These are phyloP conservation scores for Drosophila lacertosa DNA, from an alignment of 1,140 invertebrate species.

Conservation along the genomic window DNA sequence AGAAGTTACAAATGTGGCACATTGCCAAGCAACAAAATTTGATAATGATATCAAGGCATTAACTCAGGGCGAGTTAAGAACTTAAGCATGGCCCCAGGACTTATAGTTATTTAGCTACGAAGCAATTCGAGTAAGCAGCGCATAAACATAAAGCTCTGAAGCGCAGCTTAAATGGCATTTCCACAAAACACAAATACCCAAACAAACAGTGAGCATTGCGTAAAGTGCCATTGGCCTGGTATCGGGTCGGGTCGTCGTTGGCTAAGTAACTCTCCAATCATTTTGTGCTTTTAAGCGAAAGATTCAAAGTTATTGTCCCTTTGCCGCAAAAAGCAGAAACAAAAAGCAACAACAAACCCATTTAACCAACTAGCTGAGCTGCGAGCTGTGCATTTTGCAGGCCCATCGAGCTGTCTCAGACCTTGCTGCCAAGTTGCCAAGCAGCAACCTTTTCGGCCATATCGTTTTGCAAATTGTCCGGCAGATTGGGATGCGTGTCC, in stretches of 20 bases:
- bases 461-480: conserved; percentile 71
- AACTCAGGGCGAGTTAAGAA: conserved; percentile 55
- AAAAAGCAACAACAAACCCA: conserved; percentile 51
- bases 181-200: conserved; percentile 18
- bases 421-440: background rate
- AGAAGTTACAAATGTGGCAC: conserved; percentile 65
- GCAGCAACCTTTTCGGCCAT: conserved; percentile 54
- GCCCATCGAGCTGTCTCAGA: conserved; percentile 21
- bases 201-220: conserved; percentile 20
- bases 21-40: conserved; percentile 51
- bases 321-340: conserved; percentile 41
- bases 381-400: conserved; percentile 61
- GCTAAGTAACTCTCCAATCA: conserved; percentile 50
- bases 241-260: conserved; percentile 41
- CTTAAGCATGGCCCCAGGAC: conserved; percentile 40
- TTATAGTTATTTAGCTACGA: conserved; percentile 60
- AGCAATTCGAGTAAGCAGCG: conserved; percentile 46
- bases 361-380: conserved; percentile 56
- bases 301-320: conserved; percentile 71
- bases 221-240: conserved; percentile 66
- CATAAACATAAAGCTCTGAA: conserved; percentile 46
- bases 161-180: conserved; percentile 40
- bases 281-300: conserved; percentile 72
- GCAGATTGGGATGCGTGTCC: conserved; percentile 61
- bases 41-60: conserved; percentile 77